phyloP scores from a whole-genome alignment of 23 tunicate species.

The Aplidium turbinatum region DNA sequence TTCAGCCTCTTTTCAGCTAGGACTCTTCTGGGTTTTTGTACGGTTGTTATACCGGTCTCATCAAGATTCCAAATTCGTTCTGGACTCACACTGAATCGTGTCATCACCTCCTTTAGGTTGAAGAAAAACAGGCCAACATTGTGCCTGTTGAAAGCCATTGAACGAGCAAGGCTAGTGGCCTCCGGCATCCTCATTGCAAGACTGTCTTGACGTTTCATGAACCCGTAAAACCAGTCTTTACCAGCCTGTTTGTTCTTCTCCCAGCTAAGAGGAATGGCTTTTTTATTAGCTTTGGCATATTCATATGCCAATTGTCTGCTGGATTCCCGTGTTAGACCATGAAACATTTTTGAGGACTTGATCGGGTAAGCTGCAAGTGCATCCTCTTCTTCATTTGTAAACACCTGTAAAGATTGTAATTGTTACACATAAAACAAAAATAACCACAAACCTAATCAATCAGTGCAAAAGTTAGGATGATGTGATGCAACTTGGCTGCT shows the following conservation, averaged over 20 bases:
- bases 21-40: conserved; percentile 23
- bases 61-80: conserved; percentile 51
- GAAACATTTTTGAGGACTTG: conserved; percentile 10
- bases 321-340: conserved; percentile 13
- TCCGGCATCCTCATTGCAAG: conserved; percentile 30
- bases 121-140: conserved; percentile 31
- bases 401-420: too few relatives aligned
- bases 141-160: conserved; percentile 35
- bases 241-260: conserved; percentile 25
- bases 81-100: neutral
- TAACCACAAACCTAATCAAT: too few relatives aligned
- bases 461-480: too few relatives aligned
- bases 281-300: conserved; percentile 8
- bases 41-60: conserved; percentile 50
- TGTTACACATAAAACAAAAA: too few relatives aligned
- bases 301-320: conserved; percentile 14
- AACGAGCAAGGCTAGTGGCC: conserved; percentile 42
- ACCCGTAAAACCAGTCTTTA: conserved; percentile 45
- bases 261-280: conserved; percentile 29
- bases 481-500: too few relatives aligned
- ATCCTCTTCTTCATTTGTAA: conserved; percentile 8
- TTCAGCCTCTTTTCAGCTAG: conserved; percentile 37
- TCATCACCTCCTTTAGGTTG: conserved; percentile 14
- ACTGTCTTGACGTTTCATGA: conserved; percentile 6
- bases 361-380: conserved; percentile 2